Percentiles rank a stretch among this genome's conserved stretches.
phyloP scores from a whole-genome alignment of 2,888 invertebrate genomes.

The Dryococelus australis region DNA sequence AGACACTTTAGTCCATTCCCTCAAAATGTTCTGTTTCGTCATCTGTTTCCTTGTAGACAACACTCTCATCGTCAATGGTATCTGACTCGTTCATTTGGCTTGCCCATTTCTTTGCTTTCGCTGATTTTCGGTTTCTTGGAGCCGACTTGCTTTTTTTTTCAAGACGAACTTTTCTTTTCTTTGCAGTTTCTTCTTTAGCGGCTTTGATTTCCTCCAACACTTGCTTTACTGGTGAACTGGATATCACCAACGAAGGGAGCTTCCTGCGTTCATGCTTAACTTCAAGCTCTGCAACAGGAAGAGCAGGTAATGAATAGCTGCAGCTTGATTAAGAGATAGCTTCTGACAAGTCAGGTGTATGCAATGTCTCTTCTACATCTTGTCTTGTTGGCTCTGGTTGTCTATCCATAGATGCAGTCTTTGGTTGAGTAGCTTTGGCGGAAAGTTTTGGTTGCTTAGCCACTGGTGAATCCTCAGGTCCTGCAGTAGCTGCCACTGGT shows the following conservation, averaged over 20 bases:
- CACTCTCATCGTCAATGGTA: not conserved
- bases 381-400: not conserved
- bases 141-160: not conserved
- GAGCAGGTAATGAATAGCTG: no score
- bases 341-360: no score
- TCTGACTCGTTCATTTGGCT: not conserved
- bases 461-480: no score
- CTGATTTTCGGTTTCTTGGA: not conserved
- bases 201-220: no score
- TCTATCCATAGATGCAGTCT: not conserved
- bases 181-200: no score
- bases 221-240: not conserved
- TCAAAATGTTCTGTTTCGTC: not conserved
- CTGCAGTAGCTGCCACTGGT: no score
- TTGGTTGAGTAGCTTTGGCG: no score
- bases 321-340: no score
- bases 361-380: not conserved
- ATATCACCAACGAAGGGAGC: not conserved
- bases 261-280: not conserved
- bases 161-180: not conserved
- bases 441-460: no score
- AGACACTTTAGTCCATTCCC: not conserved
- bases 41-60: not conserved
- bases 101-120: not conserved
- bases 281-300: no score